These are phyloP conservation scores for Pseudochromis fuscus DNA, from an alignment of 2,797 vertebrate genomes.

Conservation along the genomic window DNA sequence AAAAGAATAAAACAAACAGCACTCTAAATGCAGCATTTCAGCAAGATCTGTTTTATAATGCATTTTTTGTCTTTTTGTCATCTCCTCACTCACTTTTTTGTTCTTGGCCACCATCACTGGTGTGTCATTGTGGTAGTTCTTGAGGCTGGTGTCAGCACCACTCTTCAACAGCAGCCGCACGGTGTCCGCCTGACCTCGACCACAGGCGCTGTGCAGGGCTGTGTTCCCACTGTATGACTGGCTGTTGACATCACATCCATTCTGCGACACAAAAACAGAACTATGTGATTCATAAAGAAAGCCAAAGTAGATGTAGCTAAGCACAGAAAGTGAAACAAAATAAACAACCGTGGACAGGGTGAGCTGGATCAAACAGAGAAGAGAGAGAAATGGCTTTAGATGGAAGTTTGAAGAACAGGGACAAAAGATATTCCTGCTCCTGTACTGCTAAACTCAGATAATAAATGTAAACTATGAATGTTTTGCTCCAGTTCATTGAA, in stretches of 20 bases:
- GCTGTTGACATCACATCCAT: slow-evolving; percentile 89
- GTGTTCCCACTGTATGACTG: slow-evolving; percentile 94
- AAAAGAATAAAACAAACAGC: slow-evolving; percentile 1
- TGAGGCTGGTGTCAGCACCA: slow-evolving; percentile 90
- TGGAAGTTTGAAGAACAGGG: background rate
- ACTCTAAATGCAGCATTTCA: background rate
- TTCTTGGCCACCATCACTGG: slow-evolving; percentile 92
- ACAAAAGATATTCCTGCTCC: background rate
- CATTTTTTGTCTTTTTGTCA: background rate
- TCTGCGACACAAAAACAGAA: slow-evolving; percentile 77
- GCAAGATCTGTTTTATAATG: background rate
- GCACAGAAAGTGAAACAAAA: slow-evolving; percentile 28
- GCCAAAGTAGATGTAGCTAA: background rate
- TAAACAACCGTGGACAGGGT: background rate
- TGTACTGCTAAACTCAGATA: slow-evolving; percentile 14
- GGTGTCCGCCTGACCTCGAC: slow-evolving; percentile 89
- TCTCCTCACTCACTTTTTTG: slow-evolving; percentile 84
- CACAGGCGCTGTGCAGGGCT: slow-evolving; percentile 90
- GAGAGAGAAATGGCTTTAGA: slow-evolving; percentile 17
- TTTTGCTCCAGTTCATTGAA: slow-evolving; percentile 35
- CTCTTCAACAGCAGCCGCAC: slow-evolving; percentile 88
- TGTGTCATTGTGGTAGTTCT: slow-evolving; percentile 95
- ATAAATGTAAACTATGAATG: slow-evolving; percentile 13
- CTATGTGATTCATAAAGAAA: slow-evolving; percentile 51
- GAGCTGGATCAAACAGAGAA: slow-evolving; percentile 10